Base-by-base conservation (phyloP, 2,797 vertebrate species). In the Parauchenoglanis ngamensis region DNA sequence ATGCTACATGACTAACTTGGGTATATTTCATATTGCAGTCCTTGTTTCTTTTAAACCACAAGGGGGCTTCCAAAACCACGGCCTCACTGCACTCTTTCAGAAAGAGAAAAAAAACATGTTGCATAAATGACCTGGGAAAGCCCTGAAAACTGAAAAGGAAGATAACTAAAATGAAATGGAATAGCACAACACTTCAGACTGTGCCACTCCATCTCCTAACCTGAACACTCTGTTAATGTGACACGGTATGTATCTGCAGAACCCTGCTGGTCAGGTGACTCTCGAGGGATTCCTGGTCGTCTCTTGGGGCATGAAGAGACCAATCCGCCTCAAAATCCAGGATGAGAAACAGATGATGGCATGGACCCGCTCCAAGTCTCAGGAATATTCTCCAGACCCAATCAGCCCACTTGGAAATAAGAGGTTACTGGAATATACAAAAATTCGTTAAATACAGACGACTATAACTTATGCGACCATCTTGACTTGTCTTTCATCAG, bases 261-360 rank as follows among this genome's bases (percentile, higher is more conserved):
- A 96, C 95, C 91, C 49, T 15, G 85, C 25, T 81, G 91, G 92
- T 35, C 86, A 92, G 75, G 93, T 96, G 91, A 93, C 95, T 77
- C 93, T 98, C 28, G 97, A 98, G 91, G 98, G 98, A 4, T 93
- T 96, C 89, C 90, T 98, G 89, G 96, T 97, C 1, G 95, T 99
- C 92, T 98, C 94, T 52, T 99, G 98, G 98, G 98, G 98, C 67
- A 94, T 98, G 3, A 94, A 93, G 28, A 94, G 94, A 89, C 97
- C 96, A 4, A 98, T 99, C 90, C 93, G 94, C 35, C 92, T 99
- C 40, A 97, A 98, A 94, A 98, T 98, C 90, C 97, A 99, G 90
- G 97, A 99, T 89, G 97, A 98, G 75, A 98, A 96, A 88, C 96
- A 95, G 88, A 94, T 91, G 10, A 90, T 94, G 35, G 92, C 95